phyloP scores from a whole-genome alignment of 1,140 invertebrate genomes.

The Dendrolimus kikuchii region DNA sequence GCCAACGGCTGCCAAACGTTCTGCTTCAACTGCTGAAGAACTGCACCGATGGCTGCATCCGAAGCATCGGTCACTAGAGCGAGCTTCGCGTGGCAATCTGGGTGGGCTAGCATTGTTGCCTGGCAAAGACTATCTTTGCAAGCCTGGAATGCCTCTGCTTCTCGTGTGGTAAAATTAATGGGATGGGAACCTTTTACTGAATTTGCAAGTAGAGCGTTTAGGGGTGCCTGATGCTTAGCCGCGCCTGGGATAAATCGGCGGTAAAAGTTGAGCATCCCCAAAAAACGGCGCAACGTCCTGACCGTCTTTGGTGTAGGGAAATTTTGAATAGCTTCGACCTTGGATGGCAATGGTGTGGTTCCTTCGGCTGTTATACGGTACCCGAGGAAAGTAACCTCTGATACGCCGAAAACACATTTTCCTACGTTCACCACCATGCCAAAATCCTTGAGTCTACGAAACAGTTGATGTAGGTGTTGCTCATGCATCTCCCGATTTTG shows the following conservation, averaged over 20 bases:
- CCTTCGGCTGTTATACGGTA: conserved; percentile 8
- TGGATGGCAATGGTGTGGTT: conserved; percentile 14
- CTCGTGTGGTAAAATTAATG: background rate
- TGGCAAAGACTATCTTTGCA: background rate
- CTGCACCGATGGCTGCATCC: background rate
- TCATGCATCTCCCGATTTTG: conserved; percentile 37
- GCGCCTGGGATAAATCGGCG: conserved; percentile 17
- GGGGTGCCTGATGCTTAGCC: conserved; percentile 14
- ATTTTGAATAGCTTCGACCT: conserved; percentile 14
- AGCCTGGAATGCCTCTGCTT: background rate
- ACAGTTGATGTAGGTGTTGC: conserved; percentile 38
- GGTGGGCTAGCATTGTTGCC: conserved; percentile 3
- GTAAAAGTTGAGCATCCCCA: conserved; percentile 24
- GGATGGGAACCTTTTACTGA: conserved; percentile 1
- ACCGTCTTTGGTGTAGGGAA: conserved; percentile 15
- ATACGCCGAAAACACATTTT: conserved; percentile 16
- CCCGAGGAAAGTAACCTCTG: conserved; percentile 25
- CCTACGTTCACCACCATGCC: conserved; percentile 16
- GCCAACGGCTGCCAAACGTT: too few species aligned
- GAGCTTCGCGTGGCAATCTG: background rate
- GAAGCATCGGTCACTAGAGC: conserved; percentile 3
- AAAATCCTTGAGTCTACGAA: conserved; percentile 36
- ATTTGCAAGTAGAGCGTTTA: conserved; percentile 6
- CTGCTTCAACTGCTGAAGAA: too few species aligned
- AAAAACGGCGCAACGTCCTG: conserved; percentile 17